Base-by-base conservation (phyloP, 1,140 invertebrate species). In the Neocloeon triangulifer region DNA sequence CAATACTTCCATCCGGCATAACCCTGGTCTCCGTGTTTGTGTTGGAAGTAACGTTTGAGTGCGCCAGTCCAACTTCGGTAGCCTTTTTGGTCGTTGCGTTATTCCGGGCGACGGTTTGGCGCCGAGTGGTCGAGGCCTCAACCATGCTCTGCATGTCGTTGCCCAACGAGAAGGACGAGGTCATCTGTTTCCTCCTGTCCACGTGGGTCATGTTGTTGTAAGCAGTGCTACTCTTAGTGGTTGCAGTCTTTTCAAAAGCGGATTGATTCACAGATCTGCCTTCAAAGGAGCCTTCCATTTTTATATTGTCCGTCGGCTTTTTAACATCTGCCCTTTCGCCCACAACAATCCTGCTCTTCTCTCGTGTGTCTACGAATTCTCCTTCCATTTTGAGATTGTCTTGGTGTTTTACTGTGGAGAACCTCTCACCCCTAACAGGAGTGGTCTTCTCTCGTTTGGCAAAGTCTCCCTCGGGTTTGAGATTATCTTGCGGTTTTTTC, bases 251-350 rank as follows among this genome's bases (percentile, higher is more conserved):
- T n/a, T n/a, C n/a, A n/a, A n/a, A n/a, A n/a, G n/a, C n/a, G n/a
- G n/a, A n/a, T n/a, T n/a, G n/a, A n/a, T n/a, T n/a, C n/a, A n/a
- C 21, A 31, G 48, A 62, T 39, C 33, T 34, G 3, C 27, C 27
- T 16, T 29, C 44, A 37, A 61, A 55, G 32, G 55, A 48, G 6
- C 63, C 64, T 45, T 62, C 54, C 2, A 58, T 47, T 19, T 49
- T 53, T 5, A 69, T 38, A 43, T 69, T 69, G 39, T 70, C 66
- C 41, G 62, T 54, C 32, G 62, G 59, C 30, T 52, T 56, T 22
- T 50, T 58, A 8, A 61, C 48, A 39, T 62, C 58, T 3, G 62
- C 62, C 19, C 62, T 55, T 39, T 67, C 62, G 5, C 60, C 56
- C 34, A 50, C 46, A 12, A 56, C 49, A 1, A 55, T 46, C 16